Evolutionary conservation across 2,888 invertebrate genomes (phyloP), one percentile per base, ranked within the genome.

Genomic region (Agelastica alni): DNA sequence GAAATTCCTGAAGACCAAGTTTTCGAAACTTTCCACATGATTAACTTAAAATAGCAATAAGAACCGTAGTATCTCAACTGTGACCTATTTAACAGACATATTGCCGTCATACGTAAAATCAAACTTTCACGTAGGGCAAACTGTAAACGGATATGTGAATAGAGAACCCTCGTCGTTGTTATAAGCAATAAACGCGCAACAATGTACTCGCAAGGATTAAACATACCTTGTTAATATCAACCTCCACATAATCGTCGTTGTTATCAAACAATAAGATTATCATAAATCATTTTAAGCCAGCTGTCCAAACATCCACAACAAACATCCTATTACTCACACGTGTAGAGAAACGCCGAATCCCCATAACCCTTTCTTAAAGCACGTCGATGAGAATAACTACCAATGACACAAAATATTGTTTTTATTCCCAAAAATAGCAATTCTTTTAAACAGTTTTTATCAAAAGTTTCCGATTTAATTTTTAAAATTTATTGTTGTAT

Each of bases 221-320:
- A 54, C 59, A 45, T 51, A 51, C 65, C 61, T 58, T 56, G 58
- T 58, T 58, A 60, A 51, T 58, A 53, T 58, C 58, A 61, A 58
- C 59, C 61, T 60, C 44, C 36, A 62, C 55, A 62, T 65, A 68
- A 67, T 66, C 66, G 62, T 55, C 60, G 61, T 62, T 58, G 62
- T 61, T 46, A 51, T 63, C 58, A 62, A 56, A 68, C 66, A 70
- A 69, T 68, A 67, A 69, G 68, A 68, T 65, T 63, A 68, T 60
- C 66, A 66, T 70, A 69, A 70, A 70, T 70, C 70, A 69, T 63
- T 51, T 47, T 60, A 61, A 62, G 60, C 61, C 63, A 62, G 61
- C 68, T 67, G 66, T 68, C 67, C 67, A 65, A 68, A 68, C 65
- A 68, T 62, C 59, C 61, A 61, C 64, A 66, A 64, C 62, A 64